Percentiles rank a stretch among this genome's conserved stretches.
Conservation (phyloP, 1,140 invertebrate genomes). For the Heliconius himera region DNA sequence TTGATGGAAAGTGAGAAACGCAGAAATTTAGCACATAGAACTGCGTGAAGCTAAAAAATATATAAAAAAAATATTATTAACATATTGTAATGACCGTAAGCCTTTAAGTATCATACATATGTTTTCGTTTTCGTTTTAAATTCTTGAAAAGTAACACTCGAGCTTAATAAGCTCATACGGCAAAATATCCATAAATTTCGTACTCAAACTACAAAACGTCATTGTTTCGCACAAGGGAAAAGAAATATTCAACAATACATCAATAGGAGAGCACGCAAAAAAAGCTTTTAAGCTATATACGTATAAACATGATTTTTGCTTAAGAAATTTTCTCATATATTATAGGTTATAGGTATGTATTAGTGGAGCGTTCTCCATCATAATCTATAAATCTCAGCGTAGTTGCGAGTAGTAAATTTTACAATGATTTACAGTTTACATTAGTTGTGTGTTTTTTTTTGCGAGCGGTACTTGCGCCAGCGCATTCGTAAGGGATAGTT, state of each 20-base stretch:
- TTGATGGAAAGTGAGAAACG: too few relatives aligned
- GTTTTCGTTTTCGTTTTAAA: neutral
- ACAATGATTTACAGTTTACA: conserved; percentile 23
- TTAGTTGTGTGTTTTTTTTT: conserved; percentile 4
- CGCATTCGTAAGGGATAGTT: neutral
- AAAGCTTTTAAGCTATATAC: neutral
- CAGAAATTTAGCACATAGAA: too few relatives aligned
- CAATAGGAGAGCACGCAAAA: neutral
- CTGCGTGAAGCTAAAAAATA: neutral
- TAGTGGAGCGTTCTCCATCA: neutral
- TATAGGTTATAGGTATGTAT: neutral
- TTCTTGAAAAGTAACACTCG: conserved; percentile 1
- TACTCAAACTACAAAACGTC: conserved; percentile 1
- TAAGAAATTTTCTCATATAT: neutral
- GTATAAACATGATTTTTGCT: neutral
- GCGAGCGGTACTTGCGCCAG: conserved; percentile 14
- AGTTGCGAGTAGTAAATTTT: conserved; percentile 17
- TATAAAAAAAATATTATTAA: neutral
- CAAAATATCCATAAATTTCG: conserved; percentile 11
- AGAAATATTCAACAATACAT: conserved; percentile 9
- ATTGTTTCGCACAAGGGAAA: conserved; percentile 7
- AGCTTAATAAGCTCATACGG: conserved; percentile 12
- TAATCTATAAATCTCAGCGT: conserved; percentile 21
- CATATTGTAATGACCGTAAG: neutral
- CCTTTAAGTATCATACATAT: neutral